phyloP scores from a whole-genome alignment of 30 jellyfish, hydroid and myxozoan species.

The Haliclystus octoradiatus region DNA sequence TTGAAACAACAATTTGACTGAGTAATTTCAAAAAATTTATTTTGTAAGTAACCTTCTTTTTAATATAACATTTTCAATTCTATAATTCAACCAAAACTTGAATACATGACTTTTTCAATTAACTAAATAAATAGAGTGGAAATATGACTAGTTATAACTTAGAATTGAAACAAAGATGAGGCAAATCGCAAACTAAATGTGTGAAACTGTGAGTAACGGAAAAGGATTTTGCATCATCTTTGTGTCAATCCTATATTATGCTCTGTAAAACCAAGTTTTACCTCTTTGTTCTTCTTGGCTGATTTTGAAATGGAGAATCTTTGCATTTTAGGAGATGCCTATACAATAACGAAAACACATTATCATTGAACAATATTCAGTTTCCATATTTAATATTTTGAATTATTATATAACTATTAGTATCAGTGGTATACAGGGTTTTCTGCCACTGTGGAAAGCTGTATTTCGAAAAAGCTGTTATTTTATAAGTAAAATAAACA shows the following conservation, averaged over 20 bases:
- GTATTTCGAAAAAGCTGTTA: neutral
- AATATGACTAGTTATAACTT: neutral
- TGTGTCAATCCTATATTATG: no score
- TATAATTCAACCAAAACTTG: no score
- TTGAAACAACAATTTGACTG: no score
- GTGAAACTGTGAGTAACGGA: no score
- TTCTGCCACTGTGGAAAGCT: neutral
- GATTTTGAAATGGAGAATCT: constrained; percentile 29
- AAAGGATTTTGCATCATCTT: no score
- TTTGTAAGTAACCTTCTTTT: no score
- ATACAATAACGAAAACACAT: constrained; percentile 1
- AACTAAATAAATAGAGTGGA: neutral
- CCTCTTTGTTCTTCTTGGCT: neutral
- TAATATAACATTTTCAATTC: no score
- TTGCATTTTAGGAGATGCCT: constrained; percentile 32
- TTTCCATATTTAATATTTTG: neutral
- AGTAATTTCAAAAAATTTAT: no score
- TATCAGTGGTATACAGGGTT: neutral
- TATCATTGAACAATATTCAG: neutral
- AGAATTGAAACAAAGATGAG: neutral
- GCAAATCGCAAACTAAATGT: no score
- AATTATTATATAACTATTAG: neutral
- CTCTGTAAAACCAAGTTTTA: no score
- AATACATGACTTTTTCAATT: no score
- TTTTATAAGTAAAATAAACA: neutral